These are phyloP conservation scores for Poecilia wingei DNA, from an alignment of 2,797 vertebrate genomes.

Conservation along the genomic window DNA sequence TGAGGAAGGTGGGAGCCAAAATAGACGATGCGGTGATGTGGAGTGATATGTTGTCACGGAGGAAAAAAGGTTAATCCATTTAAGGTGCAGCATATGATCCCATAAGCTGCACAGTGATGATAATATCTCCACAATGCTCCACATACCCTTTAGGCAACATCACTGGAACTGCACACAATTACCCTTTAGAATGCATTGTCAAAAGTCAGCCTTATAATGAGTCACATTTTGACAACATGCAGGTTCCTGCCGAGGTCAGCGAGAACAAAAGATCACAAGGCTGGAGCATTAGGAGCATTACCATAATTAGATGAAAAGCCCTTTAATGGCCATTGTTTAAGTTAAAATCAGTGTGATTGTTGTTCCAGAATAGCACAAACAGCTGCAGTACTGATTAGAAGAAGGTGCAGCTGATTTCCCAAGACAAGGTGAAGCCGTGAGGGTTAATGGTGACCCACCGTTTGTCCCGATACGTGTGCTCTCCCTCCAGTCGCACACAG, in stretches of 20 bases:
- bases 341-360: slow-evolving; percentile 14
- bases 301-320: slow-evolving; percentile 34
- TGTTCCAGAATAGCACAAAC: slow-evolving; percentile 5
- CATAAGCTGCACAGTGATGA: slow-evolving; percentile 41
- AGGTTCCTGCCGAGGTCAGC: slow-evolving; percentile 40
- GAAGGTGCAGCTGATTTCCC: slow-evolving; percentile 17
- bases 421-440: slow-evolving; percentile 34
- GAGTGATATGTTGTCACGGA: slow-evolving; percentile 45
- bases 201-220: slow-evolving; percentile 45
- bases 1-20: slow-evolving; percentile 11
- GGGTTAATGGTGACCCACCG: slow-evolving; percentile 46
- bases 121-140: slow-evolving; percentile 32
- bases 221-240: slow-evolving; percentile 32
- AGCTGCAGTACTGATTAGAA: slow-evolving; percentile 23
- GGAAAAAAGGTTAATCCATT: slow-evolving; percentile 71
- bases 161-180: slow-evolving; percentile 39
- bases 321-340: slow-evolving; percentile 25
- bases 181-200: slow-evolving; percentile 33
- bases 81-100: slow-evolving; percentile 56
- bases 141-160: slow-evolving; percentile 36
- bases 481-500: slow-evolving; percentile 71
- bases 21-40: slow-evolving; percentile 31
- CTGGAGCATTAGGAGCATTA: slow-evolving; percentile 6
- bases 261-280: slow-evolving; percentile 26
- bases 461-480: slow-evolving; percentile 24